These are phyloP conservation scores for Daphoenositta chrysoptera DNA, from an alignment of 2,113 vertebrate species.

Conservation along the genomic window DNA sequence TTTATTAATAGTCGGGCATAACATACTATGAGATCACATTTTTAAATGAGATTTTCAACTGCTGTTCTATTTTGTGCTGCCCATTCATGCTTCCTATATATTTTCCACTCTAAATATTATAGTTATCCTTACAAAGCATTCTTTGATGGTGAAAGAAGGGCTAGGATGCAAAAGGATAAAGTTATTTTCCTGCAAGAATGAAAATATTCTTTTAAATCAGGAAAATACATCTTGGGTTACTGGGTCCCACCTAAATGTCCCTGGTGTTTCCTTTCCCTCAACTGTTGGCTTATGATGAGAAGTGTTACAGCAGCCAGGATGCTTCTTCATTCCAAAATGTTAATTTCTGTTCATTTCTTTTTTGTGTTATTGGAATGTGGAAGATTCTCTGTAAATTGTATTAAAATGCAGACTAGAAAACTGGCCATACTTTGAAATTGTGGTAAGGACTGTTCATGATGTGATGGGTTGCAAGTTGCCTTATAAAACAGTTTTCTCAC, in stretches of 20 bases:
- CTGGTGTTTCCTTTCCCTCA: not conserved
- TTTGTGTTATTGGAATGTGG: not conserved
- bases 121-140: not conserved
- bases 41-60: not conserved
- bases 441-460: not conserved
- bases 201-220: not conserved
- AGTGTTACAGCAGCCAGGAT: not conserved
- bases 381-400: not conserved
- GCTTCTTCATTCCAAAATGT: not conserved
- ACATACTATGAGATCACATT: not conserved
- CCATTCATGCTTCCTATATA: not conserved
- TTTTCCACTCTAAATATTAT: not conserved
- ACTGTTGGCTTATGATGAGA: not conserved
- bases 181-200: not conserved
- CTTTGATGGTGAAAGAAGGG: not conserved
- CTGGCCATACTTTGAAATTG: not conserved
- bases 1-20: not conserved
- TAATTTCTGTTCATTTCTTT: not conserved
- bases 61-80: not conserved
- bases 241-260: not conserved
- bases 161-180: not conserved
- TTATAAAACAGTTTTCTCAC: conserved; percentile 4
- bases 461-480: not conserved
- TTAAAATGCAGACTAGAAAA: not conserved
- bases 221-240: not conserved